phyloP scores from a whole-genome alignment of 2,888 invertebrate genomes.

The Sisyra terminalis region DNA sequence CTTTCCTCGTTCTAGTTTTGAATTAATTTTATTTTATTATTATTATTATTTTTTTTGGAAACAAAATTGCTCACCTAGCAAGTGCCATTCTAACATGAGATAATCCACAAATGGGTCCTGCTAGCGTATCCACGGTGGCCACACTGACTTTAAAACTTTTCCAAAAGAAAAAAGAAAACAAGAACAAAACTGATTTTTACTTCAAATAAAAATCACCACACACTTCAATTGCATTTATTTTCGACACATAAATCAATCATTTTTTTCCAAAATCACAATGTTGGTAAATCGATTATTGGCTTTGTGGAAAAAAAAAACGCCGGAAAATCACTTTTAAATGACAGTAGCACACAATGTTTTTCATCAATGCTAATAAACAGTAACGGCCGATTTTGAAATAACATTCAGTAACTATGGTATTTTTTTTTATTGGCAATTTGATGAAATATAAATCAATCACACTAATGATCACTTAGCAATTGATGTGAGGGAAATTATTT shows the following conservation, averaged over 20 bases:
- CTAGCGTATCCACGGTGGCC: slow-evolving; percentile 12
- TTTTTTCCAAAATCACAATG: neutral
- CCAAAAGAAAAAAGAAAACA: slow-evolving; percentile 3
- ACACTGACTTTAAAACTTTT: slow-evolving; percentile 4
- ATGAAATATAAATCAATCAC: no score
- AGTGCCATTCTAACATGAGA: slow-evolving; percentile 51
- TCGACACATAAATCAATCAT: neutral
- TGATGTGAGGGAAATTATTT: no score
- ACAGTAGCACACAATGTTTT: no score
- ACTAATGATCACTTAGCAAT: no score
- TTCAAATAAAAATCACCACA: neutral
- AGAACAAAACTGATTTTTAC: neutral
- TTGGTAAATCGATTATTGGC: neutral
- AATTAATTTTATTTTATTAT: neutral
- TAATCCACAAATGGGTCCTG: slow-evolving; percentile 33
- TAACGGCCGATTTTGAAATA: no score
- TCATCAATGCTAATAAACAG: no score
- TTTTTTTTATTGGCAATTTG: no score
- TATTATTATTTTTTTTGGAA: neutral
- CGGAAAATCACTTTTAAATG: no score
- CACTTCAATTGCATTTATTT: neutral
- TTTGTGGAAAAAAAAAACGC: neutral
- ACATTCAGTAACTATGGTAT: no score
- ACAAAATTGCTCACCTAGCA: slow-evolving; percentile 35
- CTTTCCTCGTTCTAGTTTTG: no score